Percentiles rank a stretch among this genome's conserved stretches.
Conservation (phyloP, 2,797 vertebrate genomes). For the Rhodeus uyekii region DNA sequence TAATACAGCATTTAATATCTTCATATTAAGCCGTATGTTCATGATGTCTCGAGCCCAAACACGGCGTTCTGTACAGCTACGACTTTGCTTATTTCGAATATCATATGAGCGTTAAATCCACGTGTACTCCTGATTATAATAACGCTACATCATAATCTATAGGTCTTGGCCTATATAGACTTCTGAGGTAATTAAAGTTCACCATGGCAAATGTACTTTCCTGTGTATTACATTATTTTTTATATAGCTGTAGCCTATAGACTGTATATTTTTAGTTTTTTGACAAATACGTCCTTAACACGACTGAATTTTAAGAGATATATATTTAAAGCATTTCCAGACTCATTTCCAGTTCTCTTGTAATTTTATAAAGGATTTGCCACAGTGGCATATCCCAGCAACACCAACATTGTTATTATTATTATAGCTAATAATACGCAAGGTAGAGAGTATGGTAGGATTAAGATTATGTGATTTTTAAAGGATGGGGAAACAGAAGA, state of each 20-base stretch:
- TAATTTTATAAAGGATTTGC: neutral
- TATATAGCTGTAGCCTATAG: too few species aligned
- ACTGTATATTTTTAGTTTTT: too few species aligned
- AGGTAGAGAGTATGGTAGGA: neutral
- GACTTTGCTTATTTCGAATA: neutral
- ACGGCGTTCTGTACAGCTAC: neutral
- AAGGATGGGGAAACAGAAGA: neutral
- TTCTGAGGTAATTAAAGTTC: too few species aligned
- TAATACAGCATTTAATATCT: slow-evolving; percentile 44
- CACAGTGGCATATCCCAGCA: neutral
- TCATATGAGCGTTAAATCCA: neutral
- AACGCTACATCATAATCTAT: neutral
- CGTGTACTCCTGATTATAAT: neutral
- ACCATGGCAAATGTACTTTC: too few species aligned
- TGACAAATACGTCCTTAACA: neutral
- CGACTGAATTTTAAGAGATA: neutral
- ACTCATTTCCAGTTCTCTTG: neutral
- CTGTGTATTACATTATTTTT: too few species aligned
- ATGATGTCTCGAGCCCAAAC: neutral
- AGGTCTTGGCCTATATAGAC: too few species aligned
- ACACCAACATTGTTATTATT: neutral
- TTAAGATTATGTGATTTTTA: neutral
- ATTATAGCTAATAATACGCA: neutral
- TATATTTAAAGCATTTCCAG: neutral
- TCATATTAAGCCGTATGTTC: too few species aligned